Conservation (phyloP, 2,888 invertebrate genomes). For the Carterocephalus palaemon region DNA sequence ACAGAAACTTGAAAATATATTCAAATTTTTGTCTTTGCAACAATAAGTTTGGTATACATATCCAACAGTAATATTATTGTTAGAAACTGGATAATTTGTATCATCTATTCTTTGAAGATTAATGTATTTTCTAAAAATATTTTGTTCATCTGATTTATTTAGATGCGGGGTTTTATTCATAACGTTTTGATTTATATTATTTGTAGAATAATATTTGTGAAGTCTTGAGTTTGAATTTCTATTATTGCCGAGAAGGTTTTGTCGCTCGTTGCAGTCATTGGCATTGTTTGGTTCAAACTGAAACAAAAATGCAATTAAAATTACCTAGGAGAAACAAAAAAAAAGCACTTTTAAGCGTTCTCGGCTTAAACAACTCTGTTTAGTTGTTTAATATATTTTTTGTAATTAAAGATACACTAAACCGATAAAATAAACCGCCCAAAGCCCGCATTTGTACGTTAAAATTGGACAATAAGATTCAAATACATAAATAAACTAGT, state of each 20-base stretch:
- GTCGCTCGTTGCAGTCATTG: neutral
- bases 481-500: too few relatives aligned
- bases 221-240: neutral
- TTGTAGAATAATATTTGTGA: slow-evolving; percentile 6
- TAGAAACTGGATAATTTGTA: neutral
- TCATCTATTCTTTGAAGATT: neutral
- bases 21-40: neutral
- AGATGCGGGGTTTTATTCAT: slow-evolving; percentile 2
- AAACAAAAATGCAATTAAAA: neutral
- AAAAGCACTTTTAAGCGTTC: too few relatives aligned
- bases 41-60: slow-evolving; percentile 10
- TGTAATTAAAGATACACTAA: too few relatives aligned
- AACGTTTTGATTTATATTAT: neutral
- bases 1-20: neutral
- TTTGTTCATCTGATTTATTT: neutral
- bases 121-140: neutral
- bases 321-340: neutral
- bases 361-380: too few relatives aligned
- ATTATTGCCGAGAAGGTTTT: neutral
- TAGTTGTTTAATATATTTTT: too few relatives aligned
- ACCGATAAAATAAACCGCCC: too few relatives aligned
- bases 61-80: slow-evolving; percentile 8
- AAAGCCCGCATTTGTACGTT: too few relatives aligned
- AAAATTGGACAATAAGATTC: too few relatives aligned
- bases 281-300: neutral